These are phyloP conservation scores for Sebastes fasciatus DNA, from an alignment of 2,113 vertebrate genomes.

Conservation along the genomic window DNA sequence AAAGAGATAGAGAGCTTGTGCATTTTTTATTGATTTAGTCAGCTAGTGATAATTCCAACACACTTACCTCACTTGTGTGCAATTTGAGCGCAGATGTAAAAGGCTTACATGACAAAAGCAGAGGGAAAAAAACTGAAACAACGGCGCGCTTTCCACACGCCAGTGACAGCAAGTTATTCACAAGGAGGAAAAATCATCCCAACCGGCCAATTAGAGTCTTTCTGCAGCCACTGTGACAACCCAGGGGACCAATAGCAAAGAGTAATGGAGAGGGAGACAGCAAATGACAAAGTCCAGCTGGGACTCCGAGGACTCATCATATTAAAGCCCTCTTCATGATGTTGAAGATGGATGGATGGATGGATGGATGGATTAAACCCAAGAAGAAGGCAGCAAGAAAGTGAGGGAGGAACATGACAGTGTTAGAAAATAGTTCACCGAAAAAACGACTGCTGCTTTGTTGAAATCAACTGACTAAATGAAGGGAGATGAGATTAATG, in stretches of 20 bases:
- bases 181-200: conserved; percentile 47
- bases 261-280: conserved; percentile 56
- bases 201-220: conserved; percentile 50
- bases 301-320: conserved; percentile 61
- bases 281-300: conserved; percentile 39
- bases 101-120: conserved; percentile 15
- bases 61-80: conserved; percentile 40
- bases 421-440: neutral
- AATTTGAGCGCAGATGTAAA: conserved; percentile 30
- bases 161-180: conserved; percentile 57
- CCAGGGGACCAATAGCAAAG: conserved; percentile 64
- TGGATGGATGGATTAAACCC: conserved; percentile 20
- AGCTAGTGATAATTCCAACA: conserved; percentile 41
- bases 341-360: conserved; percentile 38
- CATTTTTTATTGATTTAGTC: conserved; percentile 16
- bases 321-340: conserved; percentile 54
- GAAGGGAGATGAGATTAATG: neutral
- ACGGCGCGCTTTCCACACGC: conserved; percentile 7
- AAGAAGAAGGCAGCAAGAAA: neutral
- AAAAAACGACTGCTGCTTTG: neutral
- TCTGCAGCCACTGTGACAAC: conserved; percentile 53
- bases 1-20: conserved; percentile 6
- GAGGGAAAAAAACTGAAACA: conserved; percentile 23
- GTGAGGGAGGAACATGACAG: neutral
- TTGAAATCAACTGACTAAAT: neutral